phyloP scores from a whole-genome alignment of 2,888 invertebrate genomes.

The Imbricaverruca yamaguchii region DNA sequence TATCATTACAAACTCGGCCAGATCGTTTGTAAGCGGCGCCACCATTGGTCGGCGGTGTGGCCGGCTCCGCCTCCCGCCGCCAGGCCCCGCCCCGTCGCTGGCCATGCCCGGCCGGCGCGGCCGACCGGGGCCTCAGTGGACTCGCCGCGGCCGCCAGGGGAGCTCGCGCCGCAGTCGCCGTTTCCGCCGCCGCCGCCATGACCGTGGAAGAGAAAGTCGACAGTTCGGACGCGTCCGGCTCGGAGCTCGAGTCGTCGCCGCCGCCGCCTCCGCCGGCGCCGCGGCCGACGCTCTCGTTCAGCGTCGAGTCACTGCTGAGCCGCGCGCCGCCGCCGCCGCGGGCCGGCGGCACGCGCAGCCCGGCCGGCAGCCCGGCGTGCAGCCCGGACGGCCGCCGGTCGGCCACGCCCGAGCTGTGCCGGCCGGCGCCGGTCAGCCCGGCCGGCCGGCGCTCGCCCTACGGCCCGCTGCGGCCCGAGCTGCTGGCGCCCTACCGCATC shows the following conservation, averaged over 20 bases:
- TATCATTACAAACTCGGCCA: conserved; percentile 12
- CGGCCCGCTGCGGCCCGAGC: not conserved
- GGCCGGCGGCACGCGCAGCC: not conserved
- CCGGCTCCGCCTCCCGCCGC: not conserved
- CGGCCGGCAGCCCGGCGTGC: not conserved
- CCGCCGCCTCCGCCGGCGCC: not conserved
- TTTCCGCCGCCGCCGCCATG: conserved; percentile 11
- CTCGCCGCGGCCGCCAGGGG: not conserved
- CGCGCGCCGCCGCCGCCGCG: not conserved
- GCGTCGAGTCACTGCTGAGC: conserved; percentile 25
- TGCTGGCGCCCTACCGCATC: not conserved
- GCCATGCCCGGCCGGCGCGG: not conserved
- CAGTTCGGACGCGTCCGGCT: not conserved
- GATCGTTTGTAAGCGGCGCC: not conserved
- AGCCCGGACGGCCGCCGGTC: not conserved
- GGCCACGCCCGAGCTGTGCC: not conserved
- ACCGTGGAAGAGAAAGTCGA: not conserved
- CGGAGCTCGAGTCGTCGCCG: not conserved
- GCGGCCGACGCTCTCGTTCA: conserved; percentile 21
- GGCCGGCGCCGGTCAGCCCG: not conserved
- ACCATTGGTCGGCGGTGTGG: not conserved
- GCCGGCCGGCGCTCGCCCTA: too few relatives aligned
- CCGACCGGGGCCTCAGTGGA: not conserved
- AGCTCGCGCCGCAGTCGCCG: not conserved
- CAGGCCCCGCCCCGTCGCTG: not conserved